Percentiles rank a stretch among this genome's conserved stretches.
These are phyloP conservation scores for Porites divaricata DNA, from an alignment of 92 coral and sea anemone genomes.

Conservation along the genomic window DNA sequence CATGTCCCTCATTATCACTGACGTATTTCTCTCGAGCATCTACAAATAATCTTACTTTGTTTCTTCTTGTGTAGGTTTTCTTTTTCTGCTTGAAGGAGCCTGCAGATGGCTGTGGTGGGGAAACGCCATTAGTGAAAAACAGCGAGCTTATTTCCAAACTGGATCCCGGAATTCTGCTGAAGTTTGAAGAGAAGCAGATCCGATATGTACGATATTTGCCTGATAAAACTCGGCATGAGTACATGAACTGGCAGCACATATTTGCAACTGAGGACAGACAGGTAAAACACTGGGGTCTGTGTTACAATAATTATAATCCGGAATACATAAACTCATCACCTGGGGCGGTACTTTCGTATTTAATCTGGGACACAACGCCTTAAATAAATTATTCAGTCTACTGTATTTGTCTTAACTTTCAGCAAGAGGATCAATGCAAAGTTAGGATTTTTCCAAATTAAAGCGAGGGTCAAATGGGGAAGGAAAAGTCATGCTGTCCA, in stretches of 20 bases:
- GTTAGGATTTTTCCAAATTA: too few relatives aligned
- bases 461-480: too few relatives aligned
- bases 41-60: background rate
- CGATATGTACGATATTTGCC: constrained; percentile 58
- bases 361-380: too few relatives aligned
- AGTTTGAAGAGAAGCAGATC: constrained; percentile 57
- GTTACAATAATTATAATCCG: too few relatives aligned
- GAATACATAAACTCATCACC: too few relatives aligned
- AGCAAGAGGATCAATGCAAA: too few relatives aligned
- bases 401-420: too few relatives aligned
- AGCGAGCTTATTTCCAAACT: constrained; percentile 52
- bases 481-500: too few relatives aligned
- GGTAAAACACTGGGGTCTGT: background rate
- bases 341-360: too few relatives aligned
- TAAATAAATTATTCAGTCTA: too few relatives aligned
- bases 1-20: background rate
- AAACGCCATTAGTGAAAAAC: constrained; percentile 61
- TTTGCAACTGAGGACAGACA: constrained; percentile 1
- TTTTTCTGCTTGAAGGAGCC: constrained; percentile 55
- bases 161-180: constrained; percentile 54
- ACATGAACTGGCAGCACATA: constrained; percentile 15
- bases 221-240: constrained; percentile 4
- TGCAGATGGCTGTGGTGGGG: constrained; percentile 67
- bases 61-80: constrained; percentile 20
- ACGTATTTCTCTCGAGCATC: background rate